These are phyloP conservation scores for Zelleria hepariella DNA, from an alignment of 2,888 invertebrate species.

Conservation along the genomic window DNA sequence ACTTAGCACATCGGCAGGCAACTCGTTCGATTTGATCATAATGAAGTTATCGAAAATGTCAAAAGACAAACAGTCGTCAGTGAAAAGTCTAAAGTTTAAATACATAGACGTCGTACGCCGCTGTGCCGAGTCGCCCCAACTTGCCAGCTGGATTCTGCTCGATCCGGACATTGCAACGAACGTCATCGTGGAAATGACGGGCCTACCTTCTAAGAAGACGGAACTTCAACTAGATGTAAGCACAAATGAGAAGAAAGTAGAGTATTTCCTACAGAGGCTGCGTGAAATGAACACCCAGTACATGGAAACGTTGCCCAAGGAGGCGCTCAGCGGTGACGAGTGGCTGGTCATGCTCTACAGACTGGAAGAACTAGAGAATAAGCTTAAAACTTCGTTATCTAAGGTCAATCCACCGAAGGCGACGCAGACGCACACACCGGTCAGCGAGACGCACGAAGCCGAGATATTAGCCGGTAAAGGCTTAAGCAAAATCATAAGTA, in stretches of 20 bases:
- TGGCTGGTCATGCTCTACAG: constrained; percentile 56
- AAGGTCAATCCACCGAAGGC: constrained; percentile 27
- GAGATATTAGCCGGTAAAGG: constrained; percentile 39
- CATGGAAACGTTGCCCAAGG: constrained; percentile 52
- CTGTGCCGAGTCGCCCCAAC: constrained; percentile 46
- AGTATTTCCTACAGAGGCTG: constrained; percentile 45
- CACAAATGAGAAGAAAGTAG: constrained; percentile 35
- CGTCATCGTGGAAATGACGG: constrained; percentile 50
- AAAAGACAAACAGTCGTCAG: constrained; percentile 40
- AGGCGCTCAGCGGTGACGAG: constrained; percentile 45
- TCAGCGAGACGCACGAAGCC: constrained; percentile 40
- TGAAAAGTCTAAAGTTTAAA: constrained; percentile 50
- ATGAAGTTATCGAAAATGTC: constrained; percentile 50
- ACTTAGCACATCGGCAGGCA: constrained; percentile 39
- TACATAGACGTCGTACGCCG: constrained; percentile 49
- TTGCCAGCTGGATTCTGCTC: constrained; percentile 41
- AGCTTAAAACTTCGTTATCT: constrained; percentile 38
- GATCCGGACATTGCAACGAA: constrained; percentile 48
- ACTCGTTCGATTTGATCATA: constrained; percentile 48
- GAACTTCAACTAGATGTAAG: constrained; percentile 24
- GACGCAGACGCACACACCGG: constrained; percentile 8
- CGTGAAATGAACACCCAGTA: constrained; percentile 46
- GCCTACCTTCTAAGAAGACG: constrained; percentile 33
- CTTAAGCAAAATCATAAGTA: constrained; percentile 57
- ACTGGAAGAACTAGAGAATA: constrained; percentile 46